Conservation (phyloP, 2,113 vertebrate genomes). For the Rhombomys opimus region DNA sequence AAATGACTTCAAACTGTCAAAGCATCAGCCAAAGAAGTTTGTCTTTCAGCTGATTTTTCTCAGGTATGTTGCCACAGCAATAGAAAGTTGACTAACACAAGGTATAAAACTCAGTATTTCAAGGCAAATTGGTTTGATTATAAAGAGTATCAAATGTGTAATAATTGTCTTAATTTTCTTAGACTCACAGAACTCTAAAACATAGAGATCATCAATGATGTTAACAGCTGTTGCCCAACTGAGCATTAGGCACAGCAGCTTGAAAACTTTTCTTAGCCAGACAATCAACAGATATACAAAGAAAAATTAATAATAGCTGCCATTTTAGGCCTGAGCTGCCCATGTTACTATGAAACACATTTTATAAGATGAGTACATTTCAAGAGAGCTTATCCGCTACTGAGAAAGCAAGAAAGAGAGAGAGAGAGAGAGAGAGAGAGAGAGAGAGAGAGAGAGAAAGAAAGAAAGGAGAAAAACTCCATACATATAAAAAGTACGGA, state of each 20-base stretch:
- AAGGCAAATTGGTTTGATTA: constrained; percentile 35
- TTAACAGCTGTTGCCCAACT: neutral
- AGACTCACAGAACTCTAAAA: neutral
- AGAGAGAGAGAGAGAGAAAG: neutral
- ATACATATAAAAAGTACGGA: neutral
- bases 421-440: too few species aligned
- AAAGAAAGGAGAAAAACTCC: neutral
- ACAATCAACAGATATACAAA: neutral
- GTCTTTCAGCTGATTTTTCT: neutral
- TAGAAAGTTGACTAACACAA: neutral
- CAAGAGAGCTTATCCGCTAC: neutral
- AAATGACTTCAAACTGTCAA: neutral
- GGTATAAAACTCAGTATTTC: constrained; percentile 8
- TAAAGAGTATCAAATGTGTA: neutral
- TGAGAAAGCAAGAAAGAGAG: too few species aligned
- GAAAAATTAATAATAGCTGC: neutral
- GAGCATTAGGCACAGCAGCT: neutral
- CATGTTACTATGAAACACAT: neutral
- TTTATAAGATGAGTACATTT: neutral
- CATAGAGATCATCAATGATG: neutral
- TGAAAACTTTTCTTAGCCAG: neutral
- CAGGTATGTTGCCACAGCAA: neutral
- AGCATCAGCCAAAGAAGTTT: neutral
- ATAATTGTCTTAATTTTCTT: neutral
- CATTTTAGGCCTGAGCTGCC: constrained; percentile 25